These are phyloP conservation scores for Morpho helenor DNA, from an alignment of 2,888 invertebrate species.

Conservation along the genomic window DNA sequence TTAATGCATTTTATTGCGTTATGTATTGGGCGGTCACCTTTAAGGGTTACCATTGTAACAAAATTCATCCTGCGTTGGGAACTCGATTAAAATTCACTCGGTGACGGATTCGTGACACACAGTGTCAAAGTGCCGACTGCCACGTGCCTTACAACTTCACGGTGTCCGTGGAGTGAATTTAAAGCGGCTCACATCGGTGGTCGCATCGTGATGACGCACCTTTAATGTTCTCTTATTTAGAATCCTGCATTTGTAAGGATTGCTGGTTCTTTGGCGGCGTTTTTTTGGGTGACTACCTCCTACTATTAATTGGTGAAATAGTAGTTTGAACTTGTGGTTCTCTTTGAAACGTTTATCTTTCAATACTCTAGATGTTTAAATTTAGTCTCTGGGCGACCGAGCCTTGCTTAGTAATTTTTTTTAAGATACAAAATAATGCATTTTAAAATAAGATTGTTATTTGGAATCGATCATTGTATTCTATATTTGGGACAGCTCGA, in stretches of 20 bases:
- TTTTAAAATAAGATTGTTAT: too few relatives aligned
- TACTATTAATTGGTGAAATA: neutral
- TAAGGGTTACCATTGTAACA: neutral
- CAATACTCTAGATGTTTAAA: too few relatives aligned
- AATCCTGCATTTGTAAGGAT: conserved; percentile 6
- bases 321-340: too few relatives aligned
- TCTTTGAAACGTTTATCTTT: too few relatives aligned
- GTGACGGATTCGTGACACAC: conserved; percentile 18
- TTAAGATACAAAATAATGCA: too few relatives aligned
- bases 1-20: too few relatives aligned
- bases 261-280: conserved; percentile 6
- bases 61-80: conserved; percentile 1
- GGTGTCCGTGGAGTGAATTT: conserved; percentile 19
- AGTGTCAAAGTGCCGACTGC: conserved; percentile 27
- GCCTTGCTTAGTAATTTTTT: too few relatives aligned
- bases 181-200: conserved; percentile 19
- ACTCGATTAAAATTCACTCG: conserved; percentile 21
- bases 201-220: conserved; percentile 10
- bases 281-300: conserved; percentile 1
- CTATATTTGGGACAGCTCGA: too few relatives aligned
- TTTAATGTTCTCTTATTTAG: conserved; percentile 11
- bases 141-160: conserved; percentile 24
- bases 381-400: too few relatives aligned
- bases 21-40: neutral
- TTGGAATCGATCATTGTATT: too few relatives aligned